Evolutionary conservation across 35 echinoderm and acorn worm genomes (phyloP), one percentile per base, ranked within the genome.

Genomic region (Nesometra sesokonis): DNA sequence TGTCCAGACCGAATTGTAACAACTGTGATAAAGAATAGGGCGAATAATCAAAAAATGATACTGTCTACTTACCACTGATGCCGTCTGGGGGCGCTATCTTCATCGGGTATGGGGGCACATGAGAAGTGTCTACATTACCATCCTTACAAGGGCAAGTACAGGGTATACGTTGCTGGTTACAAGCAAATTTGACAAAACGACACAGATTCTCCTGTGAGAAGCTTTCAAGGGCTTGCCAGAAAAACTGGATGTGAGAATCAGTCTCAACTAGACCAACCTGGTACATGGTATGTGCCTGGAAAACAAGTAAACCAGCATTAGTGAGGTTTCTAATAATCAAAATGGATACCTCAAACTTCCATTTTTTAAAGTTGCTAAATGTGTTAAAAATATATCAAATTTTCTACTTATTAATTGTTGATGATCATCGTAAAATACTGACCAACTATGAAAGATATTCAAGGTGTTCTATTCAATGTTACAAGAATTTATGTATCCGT

Each of bases 111-210:
- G 92, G 92, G 23, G 92, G 92, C 19, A 93, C 92, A 34, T 93
- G 92, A 33, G 85, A 81, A 17, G 92, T 86, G 32, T 93, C 92
- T 0, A 79, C 85, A 17, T 80, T 78, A 32, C 92, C 92, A 40
- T 93, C 88, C 52, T 82, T 84, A 78, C 92, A 93, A 0, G 92
- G 92, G 83, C 92, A 93, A 29, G 92, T 90, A 38, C 92, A 90
- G 0, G 92, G 92, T 46, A 93, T 93, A 8, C 92, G 84, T 34
- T 93, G 88, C 85, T 93, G 92, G 43, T 93, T 93, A 36, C 92
- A 93, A 29, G 92, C 92, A 90, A 93, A 93, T 88, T 93, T 93
- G 85, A 93, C 89, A 85, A 93, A 93, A 37, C 88, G 88, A 77
- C 88, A 86, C 4, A 93, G 80, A 30, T 93, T 88, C 9, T 93